Evolutionary conservation across 2,888 invertebrate genomes (phyloP), one percentile per base, ranked within the genome.

Genomic region (Platerodrilus igneus): DNA sequence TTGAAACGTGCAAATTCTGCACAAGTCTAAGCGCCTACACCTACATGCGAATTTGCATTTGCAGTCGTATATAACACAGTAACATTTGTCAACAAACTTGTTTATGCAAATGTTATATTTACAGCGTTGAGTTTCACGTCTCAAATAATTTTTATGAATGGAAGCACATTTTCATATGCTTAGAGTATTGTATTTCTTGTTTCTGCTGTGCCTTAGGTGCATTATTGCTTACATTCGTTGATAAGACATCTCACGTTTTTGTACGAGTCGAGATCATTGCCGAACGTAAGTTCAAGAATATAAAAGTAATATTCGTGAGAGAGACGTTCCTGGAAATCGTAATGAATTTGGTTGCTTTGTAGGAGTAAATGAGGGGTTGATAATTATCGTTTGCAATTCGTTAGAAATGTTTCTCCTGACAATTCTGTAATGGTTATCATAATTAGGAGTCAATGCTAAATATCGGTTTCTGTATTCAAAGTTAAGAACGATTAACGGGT

Each of bases 51-150:
- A n/a, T 44, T 44, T 40, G 31, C 44, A 44, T 44, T 40, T 40
- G 36, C 44, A 44, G 36, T 40, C 45, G 35, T 37, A 41, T 37
- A 45, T 39, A 44, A 44, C 44, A 44, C 34, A 36, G 43, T 50
- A 48, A 50, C 47, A 51, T 51, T 50, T 51, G 49, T 50, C 49
- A 48, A 46, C 51, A 42, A 39, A 50, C 49, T 51, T 51, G 51
- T 51, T 50, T 51, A 51, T 51, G 51, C 51, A 51, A 51, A 51
- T 51, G 33, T 45, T 41, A 45, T 45, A 41, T 43, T 43, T 41
- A 45, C 41, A 45, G 45, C 45, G 45, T 45, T 37, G 41, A 40
- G 45, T 41, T 45, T 45, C 45, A 41, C 45, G 45, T 45, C 37
- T 45, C 31, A 27, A 31, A 39, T 42, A 25, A 45, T 45, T 45